Evolutionary conservation across 2,888 invertebrate species (phyloP), one percentile per base, ranked within the genome.

Genomic region (Dione juno): DNA sequence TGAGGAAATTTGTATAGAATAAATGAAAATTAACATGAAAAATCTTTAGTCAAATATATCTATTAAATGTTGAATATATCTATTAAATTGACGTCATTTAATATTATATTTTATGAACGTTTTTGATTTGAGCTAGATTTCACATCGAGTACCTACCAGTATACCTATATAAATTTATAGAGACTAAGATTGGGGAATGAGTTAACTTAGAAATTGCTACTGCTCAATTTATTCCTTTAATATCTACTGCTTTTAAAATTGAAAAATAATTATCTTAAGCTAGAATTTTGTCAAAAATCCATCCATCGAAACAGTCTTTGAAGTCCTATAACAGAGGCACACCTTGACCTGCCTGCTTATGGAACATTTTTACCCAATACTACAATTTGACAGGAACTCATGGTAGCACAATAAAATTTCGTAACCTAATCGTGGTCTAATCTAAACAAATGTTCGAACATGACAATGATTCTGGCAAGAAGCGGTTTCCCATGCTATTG

Each of bases 381-480:
- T 54, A 54, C 48, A 21, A 40, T 59, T 50, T 52, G 58, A 58
- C 58, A 67, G 57, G 54, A 59, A 50, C 48, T 40, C 41, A 19
- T 40, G 58, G 69, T 66, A 72, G 70, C 73, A 71, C 71, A 72
- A 70, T 72, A 69, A 78, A 77, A 77, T 88, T 87, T 84, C 86
- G 78, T 79, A 88, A 88, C 78, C 81, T 82, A 84, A 85, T 83
- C 85, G 70, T 74, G 79, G 72, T 70, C 82, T 80, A 86, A 87
- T 88, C 88, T 82, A 76, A 80, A 74, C 74, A 74, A 76, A 77
- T 73, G 77, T 75, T 73, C 70, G 72, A 73, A 74, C 73, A 83
- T 86, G 89, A 91, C 91, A 91, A 91, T 90, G 90, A 89, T 88
- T 83, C 82, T 74, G 68, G 76, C 82, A 89, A 88, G 87, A 89